Base-by-base conservation (phyloP, 2,888 invertebrate genomes). In the Andrena bucephala region DNA sequence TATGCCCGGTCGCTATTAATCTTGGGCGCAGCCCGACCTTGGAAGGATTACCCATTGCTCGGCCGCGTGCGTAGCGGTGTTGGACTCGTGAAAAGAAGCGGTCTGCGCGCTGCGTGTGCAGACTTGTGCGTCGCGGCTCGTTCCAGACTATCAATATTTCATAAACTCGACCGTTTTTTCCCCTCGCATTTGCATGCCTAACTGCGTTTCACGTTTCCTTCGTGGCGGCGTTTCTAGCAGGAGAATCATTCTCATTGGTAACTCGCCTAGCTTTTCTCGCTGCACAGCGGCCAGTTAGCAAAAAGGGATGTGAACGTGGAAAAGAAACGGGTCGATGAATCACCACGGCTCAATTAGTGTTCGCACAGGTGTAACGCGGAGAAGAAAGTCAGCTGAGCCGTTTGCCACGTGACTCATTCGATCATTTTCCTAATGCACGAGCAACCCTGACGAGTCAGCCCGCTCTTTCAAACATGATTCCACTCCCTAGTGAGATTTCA, bases 101-200 rank as follows among this genome's bases (percentile, higher is more conserved):
- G 48, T 13, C n/a, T 24, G 24, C 31, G 2, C 10, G 42, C 42
- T 1, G 16, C 62, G 62, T n/a, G 50, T 65, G 27, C n/a, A 8
- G 2, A 36, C 8, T 27, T 24, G 6, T 57, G 36, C n/a, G 8
- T 10, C 36, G 20, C 27, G 8, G 13, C 36, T 31, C 24, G 16
- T 27, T 48, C 13, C 27, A 16, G 20, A 13, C 24, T 31, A 60
- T 81, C 69, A 33, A 81, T 81, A 79, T 66, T 52, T 69, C 54
- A 77, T 72, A 29, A 27, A 65, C 20, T 31, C 13, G 13, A 24
- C 8, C 8, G 50, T 50, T 81, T 57, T 57, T 62, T 20, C 0
- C n/a, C 3, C 42, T 36, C 36, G 10, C 27, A 70, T 79, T 66
- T 79, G 65, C 79, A 81, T 73, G 33, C 6, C 2, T 36, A 33